Conservation (phyloP, 2,113 vertebrate species). For the Theristicus caerulescens region DNA sequence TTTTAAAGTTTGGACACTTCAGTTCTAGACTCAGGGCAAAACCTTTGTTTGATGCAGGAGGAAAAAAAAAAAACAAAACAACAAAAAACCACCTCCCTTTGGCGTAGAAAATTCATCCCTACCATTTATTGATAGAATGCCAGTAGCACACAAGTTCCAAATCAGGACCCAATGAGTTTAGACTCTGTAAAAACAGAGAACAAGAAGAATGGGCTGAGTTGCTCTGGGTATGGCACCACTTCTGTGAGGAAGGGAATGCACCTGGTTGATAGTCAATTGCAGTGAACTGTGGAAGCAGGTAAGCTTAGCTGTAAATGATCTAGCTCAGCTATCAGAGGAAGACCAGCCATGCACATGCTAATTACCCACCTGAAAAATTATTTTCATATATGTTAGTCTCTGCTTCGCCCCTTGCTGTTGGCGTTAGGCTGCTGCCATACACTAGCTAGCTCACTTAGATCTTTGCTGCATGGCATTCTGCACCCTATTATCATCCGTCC, state of each 20-base stretch:
- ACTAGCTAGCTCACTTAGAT: neutral
- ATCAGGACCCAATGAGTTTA: neutral
- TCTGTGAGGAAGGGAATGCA: neutral
- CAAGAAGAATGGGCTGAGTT: neutral
- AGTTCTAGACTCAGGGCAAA: neutral
- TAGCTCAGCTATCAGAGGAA: neutral
- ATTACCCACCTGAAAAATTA: neutral
- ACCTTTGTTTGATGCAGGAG: neutral
- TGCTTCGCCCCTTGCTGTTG: rapidly evolving
- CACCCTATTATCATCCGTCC: neutral
- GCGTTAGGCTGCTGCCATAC: neutral
- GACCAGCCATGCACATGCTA: rapidly evolving
- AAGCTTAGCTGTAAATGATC: neutral
- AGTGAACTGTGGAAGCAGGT: neutral
- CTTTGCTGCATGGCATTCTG: neutral
- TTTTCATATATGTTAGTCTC: rapidly evolving
- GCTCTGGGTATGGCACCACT: neutral
- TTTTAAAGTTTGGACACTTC: neutral
- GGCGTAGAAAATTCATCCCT: neutral
- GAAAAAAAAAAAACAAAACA: neutral
- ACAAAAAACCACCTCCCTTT: neutral
- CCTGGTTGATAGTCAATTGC: rapidly evolving
- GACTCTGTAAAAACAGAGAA: neutral
- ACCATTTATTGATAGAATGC: neutral
- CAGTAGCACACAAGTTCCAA: neutral